Percentiles rank a stretch among this genome's conserved stretches.
Conservation (phyloP, 2,797 vertebrate species). For the Nannoperca australis region DNA sequence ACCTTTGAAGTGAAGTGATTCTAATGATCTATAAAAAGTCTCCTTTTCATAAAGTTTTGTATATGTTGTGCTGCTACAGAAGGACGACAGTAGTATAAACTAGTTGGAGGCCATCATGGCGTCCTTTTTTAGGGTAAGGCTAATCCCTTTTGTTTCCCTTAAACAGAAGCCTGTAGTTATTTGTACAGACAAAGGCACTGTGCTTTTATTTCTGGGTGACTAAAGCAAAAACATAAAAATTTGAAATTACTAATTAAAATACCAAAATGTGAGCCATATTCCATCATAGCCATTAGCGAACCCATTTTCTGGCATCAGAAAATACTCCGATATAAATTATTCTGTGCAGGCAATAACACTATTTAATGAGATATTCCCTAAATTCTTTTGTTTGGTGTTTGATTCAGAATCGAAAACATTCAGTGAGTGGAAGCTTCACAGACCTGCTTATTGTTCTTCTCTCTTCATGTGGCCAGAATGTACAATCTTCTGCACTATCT, state of each 20-base stretch:
- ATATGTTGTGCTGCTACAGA: background rate
- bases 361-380: background rate
- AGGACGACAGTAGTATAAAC: background rate
- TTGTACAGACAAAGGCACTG: background rate
- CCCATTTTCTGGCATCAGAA: background rate
- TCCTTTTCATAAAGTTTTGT: background rate
- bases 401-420: background rate
- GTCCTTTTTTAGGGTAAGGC: background rate
- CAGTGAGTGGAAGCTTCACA: background rate
- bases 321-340: background rate
- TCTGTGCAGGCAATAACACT: background rate
- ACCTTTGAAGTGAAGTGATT: constrained; percentile 3
- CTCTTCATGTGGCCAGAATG: background rate
- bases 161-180: background rate
- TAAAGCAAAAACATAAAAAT: background rate
- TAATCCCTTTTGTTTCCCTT: background rate
- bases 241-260: background rate
- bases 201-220: background rate
- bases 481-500: background rate
- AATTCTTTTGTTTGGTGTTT: background rate
- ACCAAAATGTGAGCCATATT: background rate
- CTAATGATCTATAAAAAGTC: background rate
- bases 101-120: background rate
- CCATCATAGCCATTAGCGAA: background rate
- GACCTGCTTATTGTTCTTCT: background rate